These are phyloP conservation scores for Dexiosoma caninum DNA, from an alignment of 2,888 invertebrate genomes.

Conservation along the genomic window DNA sequence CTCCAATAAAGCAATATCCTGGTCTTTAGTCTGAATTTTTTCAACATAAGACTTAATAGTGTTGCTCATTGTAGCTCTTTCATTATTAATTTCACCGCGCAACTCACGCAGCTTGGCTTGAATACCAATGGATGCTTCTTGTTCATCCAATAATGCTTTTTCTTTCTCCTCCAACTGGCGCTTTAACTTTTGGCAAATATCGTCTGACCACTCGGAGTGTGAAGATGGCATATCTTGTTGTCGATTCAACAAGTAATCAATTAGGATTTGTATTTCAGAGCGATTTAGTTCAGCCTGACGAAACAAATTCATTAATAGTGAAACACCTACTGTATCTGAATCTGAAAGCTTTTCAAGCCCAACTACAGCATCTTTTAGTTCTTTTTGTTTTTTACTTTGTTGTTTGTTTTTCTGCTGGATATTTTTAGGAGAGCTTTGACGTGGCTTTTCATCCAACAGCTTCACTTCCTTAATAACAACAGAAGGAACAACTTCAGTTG, in stretches of 20 bases:
- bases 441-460: conserved; percentile 67
- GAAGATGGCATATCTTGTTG: conserved; percentile 88
- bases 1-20: conserved; percentile 71
- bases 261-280: conserved; percentile 91
- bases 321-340: conserved; percentile 84
- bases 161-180: conserved; percentile 94
- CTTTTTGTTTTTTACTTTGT: conserved; percentile 80
- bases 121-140: conserved; percentile 85
- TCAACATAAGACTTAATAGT: conserved; percentile 73
- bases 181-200: conserved; percentile 90
- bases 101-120: conserved; percentile 89
- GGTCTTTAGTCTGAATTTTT: conserved; percentile 73
- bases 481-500: conserved; percentile 65
- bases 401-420: conserved; percentile 77
- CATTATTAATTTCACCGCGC: conserved; percentile 79
- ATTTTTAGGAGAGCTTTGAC: conserved; percentile 73
- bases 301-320: conserved; percentile 85
- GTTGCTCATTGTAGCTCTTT: conserved; percentile 74
- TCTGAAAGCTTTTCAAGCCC: conserved; percentile 81
- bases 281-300: conserved; percentile 90
- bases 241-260: conserved; percentile 92
- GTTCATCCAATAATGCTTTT: conserved; percentile 85
- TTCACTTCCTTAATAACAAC: conserved; percentile 70
- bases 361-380: conserved; percentile 70
- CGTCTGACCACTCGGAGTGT: conserved; percentile 92